Percentiles rank a stretch among this genome's conserved stretches.
phyloP scores from a whole-genome alignment of 2,113 vertebrate genomes.

The Herpetotheres cachinnans region DNA sequence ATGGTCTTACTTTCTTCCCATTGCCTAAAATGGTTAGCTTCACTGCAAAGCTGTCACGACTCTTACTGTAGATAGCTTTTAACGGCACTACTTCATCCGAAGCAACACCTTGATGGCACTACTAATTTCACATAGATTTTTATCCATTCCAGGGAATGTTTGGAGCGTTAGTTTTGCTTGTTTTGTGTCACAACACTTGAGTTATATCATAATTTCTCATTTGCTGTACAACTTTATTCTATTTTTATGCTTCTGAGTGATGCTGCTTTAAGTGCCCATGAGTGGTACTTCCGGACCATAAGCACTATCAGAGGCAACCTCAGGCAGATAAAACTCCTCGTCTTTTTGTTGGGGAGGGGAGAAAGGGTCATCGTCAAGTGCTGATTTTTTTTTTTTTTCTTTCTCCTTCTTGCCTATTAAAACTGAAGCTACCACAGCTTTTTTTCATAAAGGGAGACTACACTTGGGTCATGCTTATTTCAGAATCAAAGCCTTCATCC shows the following conservation, averaged over 20 bases:
- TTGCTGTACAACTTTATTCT: constrained; percentile 77
- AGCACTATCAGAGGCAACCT: constrained; percentile 69
- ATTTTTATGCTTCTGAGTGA: constrained; percentile 79
- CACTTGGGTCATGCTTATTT: constrained; percentile 71
- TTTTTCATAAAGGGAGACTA: constrained; percentile 57
- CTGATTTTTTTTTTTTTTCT: neutral
- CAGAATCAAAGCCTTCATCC: constrained; percentile 74
- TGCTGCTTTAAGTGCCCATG: constrained; percentile 75
- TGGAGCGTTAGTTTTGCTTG: constrained; percentile 22
- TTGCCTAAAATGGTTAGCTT: constrained; percentile 70
- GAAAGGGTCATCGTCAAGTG: constrained; percentile 75
- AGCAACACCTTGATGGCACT: constrained; percentile 63
- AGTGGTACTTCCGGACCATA: constrained; percentile 80
- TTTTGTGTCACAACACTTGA: constrained; percentile 63
- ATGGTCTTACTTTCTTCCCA: constrained; percentile 64
- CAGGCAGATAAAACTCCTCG: constrained; percentile 79
- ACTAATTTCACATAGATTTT: constrained; percentile 19
- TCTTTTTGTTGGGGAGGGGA: constrained; percentile 68
- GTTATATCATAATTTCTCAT: constrained; percentile 74
- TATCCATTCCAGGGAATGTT: constrained; percentile 1
- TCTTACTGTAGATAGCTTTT: neutral
- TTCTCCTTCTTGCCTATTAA: constrained; percentile 52
- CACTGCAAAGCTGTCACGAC: constrained; percentile 16
- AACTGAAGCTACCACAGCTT: constrained; percentile 49
- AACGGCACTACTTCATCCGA: constrained; percentile 6